phyloP scores from a whole-genome alignment of 2,797 vertebrate species.

The Urosaurus nigricauda region DNA sequence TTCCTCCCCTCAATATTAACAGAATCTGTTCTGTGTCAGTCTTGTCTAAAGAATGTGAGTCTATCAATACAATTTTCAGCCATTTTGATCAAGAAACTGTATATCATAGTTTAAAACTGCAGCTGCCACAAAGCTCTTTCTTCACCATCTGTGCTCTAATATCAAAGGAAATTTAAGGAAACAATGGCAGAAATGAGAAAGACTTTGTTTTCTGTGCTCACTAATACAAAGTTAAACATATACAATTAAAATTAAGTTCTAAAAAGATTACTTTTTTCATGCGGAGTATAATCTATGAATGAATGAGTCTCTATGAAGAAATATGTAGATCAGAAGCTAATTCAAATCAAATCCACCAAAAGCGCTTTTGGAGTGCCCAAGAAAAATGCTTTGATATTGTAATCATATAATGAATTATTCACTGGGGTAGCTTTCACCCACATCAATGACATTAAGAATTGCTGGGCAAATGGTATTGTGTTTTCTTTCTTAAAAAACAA shows the following conservation, averaged over 20 bases:
- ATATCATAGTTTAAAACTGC: constrained; percentile 62
- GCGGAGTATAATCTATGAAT: constrained; percentile 51
- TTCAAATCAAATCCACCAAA: constrained; percentile 62
- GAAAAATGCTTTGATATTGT: constrained; percentile 62
- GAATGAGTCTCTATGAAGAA: constrained; percentile 12
- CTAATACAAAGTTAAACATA: constrained; percentile 23
- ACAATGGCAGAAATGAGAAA: background rate
- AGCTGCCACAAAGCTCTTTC: constrained; percentile 47
- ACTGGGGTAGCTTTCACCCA: constrained; percentile 46
- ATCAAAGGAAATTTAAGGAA: constrained; percentile 40
- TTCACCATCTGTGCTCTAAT: constrained; percentile 38
- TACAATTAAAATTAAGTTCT: constrained; percentile 53
- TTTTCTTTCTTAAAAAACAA: background rate
- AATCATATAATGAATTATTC: constrained; percentile 64
- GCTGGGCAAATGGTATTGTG: constrained; percentile 51
- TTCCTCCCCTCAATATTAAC: constrained; percentile 30
- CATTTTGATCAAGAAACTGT: constrained; percentile 60
- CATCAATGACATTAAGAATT: constrained; percentile 54
- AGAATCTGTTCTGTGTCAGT: constrained; percentile 43
- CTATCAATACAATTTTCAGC: constrained; percentile 60
- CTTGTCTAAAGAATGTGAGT: constrained; percentile 29
- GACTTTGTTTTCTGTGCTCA: constrained; percentile 12
- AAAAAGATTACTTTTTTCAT: constrained; percentile 44
- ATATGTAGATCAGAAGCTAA: constrained; percentile 10
- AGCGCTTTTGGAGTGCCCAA: constrained; percentile 39